A percentile compares a stretch with the other conserved stretches of the same genome.
These are phyloP conservation scores for Standfussiana lucernea DNA, from an alignment of 2,888 invertebrate species.

Conservation along the genomic window DNA sequence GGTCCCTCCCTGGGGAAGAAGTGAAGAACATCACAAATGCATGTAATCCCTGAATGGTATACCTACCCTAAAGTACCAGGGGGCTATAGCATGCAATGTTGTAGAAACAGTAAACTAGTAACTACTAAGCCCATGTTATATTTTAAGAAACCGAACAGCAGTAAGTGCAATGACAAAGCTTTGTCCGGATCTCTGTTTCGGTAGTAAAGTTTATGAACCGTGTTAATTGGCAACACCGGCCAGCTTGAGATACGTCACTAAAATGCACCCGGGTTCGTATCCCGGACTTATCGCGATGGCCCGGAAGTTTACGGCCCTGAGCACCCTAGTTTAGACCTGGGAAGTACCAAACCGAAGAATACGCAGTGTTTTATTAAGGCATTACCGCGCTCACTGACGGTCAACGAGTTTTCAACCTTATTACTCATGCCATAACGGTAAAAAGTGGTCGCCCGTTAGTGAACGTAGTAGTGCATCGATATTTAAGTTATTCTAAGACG, in stretches of 20 bases:
- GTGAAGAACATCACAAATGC: too few relatives aligned
- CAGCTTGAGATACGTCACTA: slow-evolving; percentile 37
- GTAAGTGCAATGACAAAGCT: slow-evolving; percentile 1
- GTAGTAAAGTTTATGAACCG: slow-evolving; percentile 49
- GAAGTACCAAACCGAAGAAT: neutral
- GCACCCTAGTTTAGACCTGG: neutral
- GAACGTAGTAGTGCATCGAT: too few relatives aligned
- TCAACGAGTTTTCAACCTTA: too few relatives aligned
- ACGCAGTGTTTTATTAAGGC: neutral
- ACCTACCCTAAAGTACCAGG: too few relatives aligned
- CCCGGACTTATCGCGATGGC: slow-evolving; percentile 36
- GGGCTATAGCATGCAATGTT: too few relatives aligned
- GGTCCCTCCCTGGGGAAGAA: too few relatives aligned
- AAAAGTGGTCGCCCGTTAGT: too few relatives aligned
- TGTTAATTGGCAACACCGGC: slow-evolving; percentile 35
- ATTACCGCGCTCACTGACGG: neutral
- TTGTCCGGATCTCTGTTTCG: slow-evolving; percentile 19
- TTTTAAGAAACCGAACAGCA: neutral
- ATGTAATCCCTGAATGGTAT: too few relatives aligned
- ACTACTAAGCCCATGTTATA: neutral
- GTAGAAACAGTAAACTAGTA: too few relatives aligned
- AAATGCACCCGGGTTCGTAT: slow-evolving; percentile 37
- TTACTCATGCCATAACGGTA: too few relatives aligned
- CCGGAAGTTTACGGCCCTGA: slow-evolving; percentile 17
- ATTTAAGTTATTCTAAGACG: neutral